These are phyloP conservation scores for Oceanites oceanicus DNA, from an alignment of 2,113 vertebrate genomes.

Conservation along the genomic window DNA sequence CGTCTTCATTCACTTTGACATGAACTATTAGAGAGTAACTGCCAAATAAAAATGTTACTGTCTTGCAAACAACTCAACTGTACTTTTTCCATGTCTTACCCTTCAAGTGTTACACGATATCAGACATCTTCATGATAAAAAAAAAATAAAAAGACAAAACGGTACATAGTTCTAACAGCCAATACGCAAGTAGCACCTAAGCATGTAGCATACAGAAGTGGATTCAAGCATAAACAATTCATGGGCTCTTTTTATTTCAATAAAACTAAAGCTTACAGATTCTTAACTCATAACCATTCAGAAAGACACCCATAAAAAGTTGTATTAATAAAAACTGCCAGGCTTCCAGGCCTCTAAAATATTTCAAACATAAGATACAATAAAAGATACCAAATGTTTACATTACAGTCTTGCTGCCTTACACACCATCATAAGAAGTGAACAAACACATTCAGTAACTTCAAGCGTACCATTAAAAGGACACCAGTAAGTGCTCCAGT, in stretches of 20 bases:
- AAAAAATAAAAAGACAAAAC: not conserved
- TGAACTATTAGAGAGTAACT: not conserved
- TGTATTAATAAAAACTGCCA: constrained; percentile 37
- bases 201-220: not conserved
- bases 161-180: not conserved
- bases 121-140: not conserved
- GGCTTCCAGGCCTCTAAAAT: constrained; percentile 33
- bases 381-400: constrained; percentile 45
- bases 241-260: constrained; percentile 63
- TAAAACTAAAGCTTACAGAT: constrained; percentile 60
- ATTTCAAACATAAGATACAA: constrained; percentile 40
- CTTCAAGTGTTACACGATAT: not conserved
- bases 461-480: constrained; percentile 32
- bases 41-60: not conserved
- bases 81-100: not conserved
- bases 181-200: not conserved
- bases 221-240: not conserved
- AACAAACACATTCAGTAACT: constrained; percentile 46
- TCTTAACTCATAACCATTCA: constrained; percentile 17
- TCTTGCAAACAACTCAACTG: not conserved
- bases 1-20: constrained; percentile 3
- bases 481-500: not conserved
- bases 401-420: constrained; percentile 47
- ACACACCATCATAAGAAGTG: constrained; percentile 9
- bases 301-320: constrained; percentile 19